Base-by-base conservation (phyloP, 2,888 invertebrate species). In the Rhamphomyia laevipes region DNA sequence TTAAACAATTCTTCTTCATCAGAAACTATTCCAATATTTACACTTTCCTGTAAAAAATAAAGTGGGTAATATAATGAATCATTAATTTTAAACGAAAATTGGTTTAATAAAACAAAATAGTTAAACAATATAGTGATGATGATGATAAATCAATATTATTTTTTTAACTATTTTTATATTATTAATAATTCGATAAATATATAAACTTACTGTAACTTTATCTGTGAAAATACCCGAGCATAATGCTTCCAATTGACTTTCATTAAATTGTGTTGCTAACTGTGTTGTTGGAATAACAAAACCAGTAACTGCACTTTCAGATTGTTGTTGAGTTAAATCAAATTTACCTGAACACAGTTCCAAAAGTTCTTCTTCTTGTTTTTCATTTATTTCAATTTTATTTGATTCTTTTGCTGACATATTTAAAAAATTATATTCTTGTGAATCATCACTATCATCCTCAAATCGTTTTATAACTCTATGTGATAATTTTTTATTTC, bases 261-360 rank as follows among this genome's bases (percentile, higher is more conserved):
- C 49, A 1, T 50, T 38, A 4, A 57, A 51, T 55, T 66, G 66
- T 9, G 66, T 66, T 15, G 61, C 55, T 4, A 67, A 66, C 47
- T 35, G 35, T 13, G n/a, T 35, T n/a, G 35, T 35, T 35, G 35
- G 35, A 35, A 35, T 13, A n/a, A 35, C 9, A n/a, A 35, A 35
- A 35, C 4, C 35, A n/a, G 4, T n/a, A 4, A 13, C 7, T 63
- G 55, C 67, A 66, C 43, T 65, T 66, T 21, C 53, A 2, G 48
- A 33, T 3, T 55, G 50, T 13, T 60, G 59, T 51, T 64, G 61
- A 0, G 66, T 58, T 9, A 72, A 74, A 54, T 73, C 75, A 59
- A 79, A 79, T 51, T 74, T 71, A 2, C 78, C 79, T 6, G 78
- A 78, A 56, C 78, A 79, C 13, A 79, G 59, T 6, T 68, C 75